These are phyloP conservation scores for Micoletzkya japonica DNA, from an alignment of 2,888 invertebrate species.

Conservation along the genomic window DNA sequence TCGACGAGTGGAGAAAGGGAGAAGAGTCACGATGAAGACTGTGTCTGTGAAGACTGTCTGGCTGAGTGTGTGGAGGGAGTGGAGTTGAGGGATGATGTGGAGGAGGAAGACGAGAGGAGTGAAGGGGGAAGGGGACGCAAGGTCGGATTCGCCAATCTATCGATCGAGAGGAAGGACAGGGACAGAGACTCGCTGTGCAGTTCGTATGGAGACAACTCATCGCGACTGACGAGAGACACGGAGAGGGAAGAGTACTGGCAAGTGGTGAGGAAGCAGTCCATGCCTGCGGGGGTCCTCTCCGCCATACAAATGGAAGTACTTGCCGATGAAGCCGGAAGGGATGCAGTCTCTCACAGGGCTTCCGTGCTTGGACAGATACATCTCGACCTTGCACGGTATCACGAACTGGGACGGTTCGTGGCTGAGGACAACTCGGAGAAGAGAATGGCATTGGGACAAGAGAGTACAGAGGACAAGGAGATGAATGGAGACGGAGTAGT, in stretches of 20 bases:
- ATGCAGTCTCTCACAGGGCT: slow-evolving; percentile 18
- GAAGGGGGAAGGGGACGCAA: slow-evolving; percentile 12
- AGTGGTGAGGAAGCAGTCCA: slow-evolving; percentile 47
- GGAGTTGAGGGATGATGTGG: slow-evolving; percentile 27
- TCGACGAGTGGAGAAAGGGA: background rate
- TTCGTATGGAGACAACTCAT: slow-evolving; percentile 33
- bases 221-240: slow-evolving; percentile 46
- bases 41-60: slow-evolving; percentile 37
- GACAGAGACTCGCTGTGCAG: slow-evolving; percentile 17
- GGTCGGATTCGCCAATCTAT: slow-evolving; percentile 26
- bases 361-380: slow-evolving; percentile 69
- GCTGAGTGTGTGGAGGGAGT: slow-evolving; percentile 29
- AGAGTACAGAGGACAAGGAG: background rate
- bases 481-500: slow-evolving; percentile 32
- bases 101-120: slow-evolving; percentile 27
- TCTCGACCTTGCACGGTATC: slow-evolving; percentile 70
- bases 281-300: slow-evolving; percentile 49
- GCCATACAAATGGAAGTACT: slow-evolving; percentile 65
- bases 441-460: slow-evolving; percentile 30
- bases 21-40: slow-evolving; percentile 36
- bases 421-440: slow-evolving; percentile 36
- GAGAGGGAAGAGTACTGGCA: slow-evolving; percentile 54
- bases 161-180: slow-evolving; percentile 21
- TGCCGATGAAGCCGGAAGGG: slow-evolving; percentile 38
- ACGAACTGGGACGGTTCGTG: slow-evolving; percentile 69